Base-by-base conservation (phyloP, 92 coral and sea anemone species). In the Zoanthus gigantus region DNA sequence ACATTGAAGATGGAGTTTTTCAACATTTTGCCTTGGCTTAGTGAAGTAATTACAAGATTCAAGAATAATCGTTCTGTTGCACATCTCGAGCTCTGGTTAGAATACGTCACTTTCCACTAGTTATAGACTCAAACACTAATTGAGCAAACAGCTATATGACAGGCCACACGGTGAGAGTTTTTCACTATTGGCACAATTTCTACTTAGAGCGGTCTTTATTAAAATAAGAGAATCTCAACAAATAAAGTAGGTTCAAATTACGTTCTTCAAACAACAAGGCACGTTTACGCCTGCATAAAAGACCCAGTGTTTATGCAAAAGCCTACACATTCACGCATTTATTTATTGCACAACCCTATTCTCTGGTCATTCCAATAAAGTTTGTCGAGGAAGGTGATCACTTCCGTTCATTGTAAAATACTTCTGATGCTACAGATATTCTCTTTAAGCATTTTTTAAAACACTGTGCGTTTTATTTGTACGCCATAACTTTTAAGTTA, bases 81-180 rank as follows among this genome's bases (percentile, higher is more conserved):
- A 50, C 56, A 50, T 7, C 12, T 50, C 56, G 56, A 1, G 56
- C 12, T 47, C 63, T 76, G 80, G 47, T 76, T 15, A 15, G 8
- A 28, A 46, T 54, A 52, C 47, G 42, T 52, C 80, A 76, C 15
- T 45, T 76, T 76, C 15, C 16, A 50, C 29, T 50, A 76, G 63
- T 50, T 28, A 18, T 9, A 52, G 65, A 50, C 80, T 54, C 0
- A n/a, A 48, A 32, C 37, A 6, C 0, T 54, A 77, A 77, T 54
- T 77, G 67, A 56, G 6, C 47, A 44, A 52, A 34, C 79, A 75
- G 66, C 53, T 77, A 17, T 29, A 58, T 53, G 4, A 77, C 16
- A 18, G 65, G 66, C 82, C 82, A 77, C 82, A 53, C 67, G 53
- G 66, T 77, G 66, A 58, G 63, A 52, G 47, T 53, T 29, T 13